These are phyloP conservation scores for Bhutanitis thaidina DNA, from an alignment of 2,888 invertebrate species.

Conservation along the genomic window DNA sequence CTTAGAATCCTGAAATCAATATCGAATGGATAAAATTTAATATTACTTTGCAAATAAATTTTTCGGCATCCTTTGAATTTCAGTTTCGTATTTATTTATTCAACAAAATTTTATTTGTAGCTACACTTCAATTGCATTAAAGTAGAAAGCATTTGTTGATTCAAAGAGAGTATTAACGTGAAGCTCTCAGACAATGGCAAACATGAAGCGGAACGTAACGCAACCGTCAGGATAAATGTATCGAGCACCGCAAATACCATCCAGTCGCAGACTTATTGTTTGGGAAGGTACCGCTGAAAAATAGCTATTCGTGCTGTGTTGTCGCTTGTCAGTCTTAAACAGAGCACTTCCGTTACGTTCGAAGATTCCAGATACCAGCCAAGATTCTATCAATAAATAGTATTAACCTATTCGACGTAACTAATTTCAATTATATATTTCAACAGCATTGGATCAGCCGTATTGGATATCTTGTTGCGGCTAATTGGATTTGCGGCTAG, in stretches of 20 bases:
- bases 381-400: slow-evolving; percentile 14
- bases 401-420: slow-evolving; percentile 1
- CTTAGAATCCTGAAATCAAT: slow-evolving; percentile 36
- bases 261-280: slow-evolving; percentile 63
- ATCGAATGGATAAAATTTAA: slow-evolving; percentile 8
- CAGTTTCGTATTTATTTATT: not conserved
- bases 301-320: slow-evolving; percentile 43
- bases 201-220: slow-evolving; percentile 53
- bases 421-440: slow-evolving; percentile 48
- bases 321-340: slow-evolving; percentile 15
- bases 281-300: slow-evolving; percentile 55
- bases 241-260: slow-evolving; percentile 54
- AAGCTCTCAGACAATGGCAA: slow-evolving; percentile 68
- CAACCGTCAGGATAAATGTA: slow-evolving; percentile 59
- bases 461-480: slow-evolving; percentile 56
- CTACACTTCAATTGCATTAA: slow-evolving; percentile 47
- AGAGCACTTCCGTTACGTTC: not conserved
- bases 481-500: slow-evolving; percentile 65
- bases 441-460: slow-evolving; percentile 44
- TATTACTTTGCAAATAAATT: not conserved
- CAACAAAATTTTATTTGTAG: slow-evolving; percentile 13
- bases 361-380: not conserved
- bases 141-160: slow-evolving; percentile 51
- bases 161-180: slow-evolving; percentile 56
- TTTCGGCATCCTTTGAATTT: not conserved